Percentiles rank a stretch among this genome's conserved stretches.
phyloP scores from a whole-genome alignment of 2,888 invertebrate species.

The Lordiphosa fenestrarum region DNA sequence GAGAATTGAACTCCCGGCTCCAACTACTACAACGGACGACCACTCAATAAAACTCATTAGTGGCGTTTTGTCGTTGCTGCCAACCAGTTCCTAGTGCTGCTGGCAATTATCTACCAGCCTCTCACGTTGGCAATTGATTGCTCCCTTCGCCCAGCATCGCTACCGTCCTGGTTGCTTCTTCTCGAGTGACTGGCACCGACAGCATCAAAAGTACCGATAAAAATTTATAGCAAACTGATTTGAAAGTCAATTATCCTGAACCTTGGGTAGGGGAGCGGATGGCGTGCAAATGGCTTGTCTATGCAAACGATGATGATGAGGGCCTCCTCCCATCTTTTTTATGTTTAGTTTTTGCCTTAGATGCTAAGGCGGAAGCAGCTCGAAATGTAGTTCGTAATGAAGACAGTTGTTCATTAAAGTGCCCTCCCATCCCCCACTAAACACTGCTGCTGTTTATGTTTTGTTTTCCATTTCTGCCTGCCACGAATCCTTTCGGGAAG shows the following conservation, averaged over 20 bases:
- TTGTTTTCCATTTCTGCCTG: conserved; percentile 12
- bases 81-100: conserved; percentile 24
- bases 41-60: conserved; percentile 78
- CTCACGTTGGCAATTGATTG: conserved; percentile 77
- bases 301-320: conserved; percentile 53
- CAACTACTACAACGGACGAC: conserved; percentile 30
- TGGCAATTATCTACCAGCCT: conserved; percentile 71
- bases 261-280: conserved; percentile 48
- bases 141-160: conserved; percentile 46
- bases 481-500: conserved; percentile 2
- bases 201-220: conserved; percentile 77
- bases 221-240: conserved; percentile 80
- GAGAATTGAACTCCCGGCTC: not conserved
- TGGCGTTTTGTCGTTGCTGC: conserved; percentile 55
- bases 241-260: conserved; percentile 78
- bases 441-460: conserved; percentile 22
- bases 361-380: conserved; percentile 35
- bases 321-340: conserved; percentile 54
- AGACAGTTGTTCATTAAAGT: conserved; percentile 66
- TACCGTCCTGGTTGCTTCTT: conserved; percentile 11
- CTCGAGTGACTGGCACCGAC: conserved; percentile 57
- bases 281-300: conserved; percentile 72
- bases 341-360: conserved; percentile 27
- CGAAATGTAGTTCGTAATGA: conserved; percentile 54
- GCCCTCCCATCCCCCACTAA: conserved; percentile 25